phyloP scores from a whole-genome alignment of 2,113 vertebrate genomes.

The Connochaetes taurinus region DNA sequence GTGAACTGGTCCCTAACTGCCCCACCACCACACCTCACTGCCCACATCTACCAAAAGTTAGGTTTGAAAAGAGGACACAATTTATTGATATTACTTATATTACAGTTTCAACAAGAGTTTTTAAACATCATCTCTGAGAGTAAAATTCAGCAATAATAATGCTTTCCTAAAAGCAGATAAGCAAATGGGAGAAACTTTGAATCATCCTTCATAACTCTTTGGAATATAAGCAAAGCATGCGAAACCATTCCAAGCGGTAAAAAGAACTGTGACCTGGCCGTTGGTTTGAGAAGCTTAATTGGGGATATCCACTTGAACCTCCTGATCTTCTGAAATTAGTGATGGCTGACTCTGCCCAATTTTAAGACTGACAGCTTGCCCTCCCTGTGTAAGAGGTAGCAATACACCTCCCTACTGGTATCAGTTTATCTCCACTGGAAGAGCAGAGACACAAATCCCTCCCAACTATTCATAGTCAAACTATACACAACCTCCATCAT shows the following conservation, averaged over 20 bases:
- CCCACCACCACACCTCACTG: neutral
- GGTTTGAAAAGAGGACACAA: neutral
- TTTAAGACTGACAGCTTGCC: neutral
- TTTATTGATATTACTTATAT: neutral
- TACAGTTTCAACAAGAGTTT: neutral
- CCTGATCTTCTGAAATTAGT: neutral
- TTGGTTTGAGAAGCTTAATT: neutral
- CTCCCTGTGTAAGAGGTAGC: neutral
- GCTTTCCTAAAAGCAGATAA: slow-evolving; percentile 6
- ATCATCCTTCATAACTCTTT: neutral
- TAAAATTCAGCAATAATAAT: neutral
- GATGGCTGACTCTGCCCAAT: neutral
- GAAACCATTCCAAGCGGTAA: neutral
- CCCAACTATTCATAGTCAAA: neutral
- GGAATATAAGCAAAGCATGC: neutral
- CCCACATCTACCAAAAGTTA: neutral
- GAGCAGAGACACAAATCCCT: neutral
- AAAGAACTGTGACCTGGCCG: neutral
- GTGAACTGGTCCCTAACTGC: neutral
- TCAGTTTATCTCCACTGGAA: neutral
- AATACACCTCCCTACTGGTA: neutral
- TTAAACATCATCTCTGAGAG: neutral
- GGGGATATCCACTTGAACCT: neutral
- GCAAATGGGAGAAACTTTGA: neutral
- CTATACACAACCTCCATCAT: neutral